Percentiles rank a stretch among this genome's conserved stretches.
phyloP scores from a whole-genome alignment of 2,797 vertebrate genomes.

The Coregonus suidteri region DNA sequence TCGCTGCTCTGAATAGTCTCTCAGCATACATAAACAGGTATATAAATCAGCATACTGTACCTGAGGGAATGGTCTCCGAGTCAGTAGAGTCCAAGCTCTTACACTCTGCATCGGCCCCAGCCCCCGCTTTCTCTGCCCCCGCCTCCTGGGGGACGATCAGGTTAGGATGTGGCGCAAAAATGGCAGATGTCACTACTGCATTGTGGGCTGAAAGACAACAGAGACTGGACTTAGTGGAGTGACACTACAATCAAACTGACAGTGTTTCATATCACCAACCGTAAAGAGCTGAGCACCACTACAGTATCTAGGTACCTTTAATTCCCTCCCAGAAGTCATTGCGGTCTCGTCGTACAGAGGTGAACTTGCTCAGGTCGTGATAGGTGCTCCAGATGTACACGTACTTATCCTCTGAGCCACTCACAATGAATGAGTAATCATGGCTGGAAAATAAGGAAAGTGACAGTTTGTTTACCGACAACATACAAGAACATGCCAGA shows the following conservation, averaged over 20 bases:
- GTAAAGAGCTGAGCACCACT: neutral
- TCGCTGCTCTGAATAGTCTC: neutral
- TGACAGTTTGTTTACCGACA: neutral
- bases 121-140: constrained; percentile 77
- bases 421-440: constrained; percentile 96
- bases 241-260: neutral
- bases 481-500: neutral
- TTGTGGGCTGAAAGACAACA: constrained; percentile 84
- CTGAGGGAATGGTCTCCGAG: constrained; percentile 89
- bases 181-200: constrained; percentile 95
- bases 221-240: neutral
- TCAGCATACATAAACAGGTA: too few species aligned
- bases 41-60: constrained; percentile 58
- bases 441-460: constrained; percentile 77
- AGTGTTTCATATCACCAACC: too few species aligned
- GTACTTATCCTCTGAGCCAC: constrained; percentile 97
- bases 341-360: constrained; percentile 94
- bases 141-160: constrained; percentile 88
- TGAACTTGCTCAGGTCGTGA: constrained; percentile 98
- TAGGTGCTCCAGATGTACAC: constrained; percentile 99
- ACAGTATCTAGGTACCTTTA: constrained; percentile 83
- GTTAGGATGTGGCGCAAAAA: constrained; percentile 94
- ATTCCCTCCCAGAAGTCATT: constrained; percentile 99
- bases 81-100: constrained; percentile 81
- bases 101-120: constrained; percentile 78